Base-by-base conservation (phyloP, 2,888 invertebrate genomes). In the Trichopria drosophilae region DNA sequence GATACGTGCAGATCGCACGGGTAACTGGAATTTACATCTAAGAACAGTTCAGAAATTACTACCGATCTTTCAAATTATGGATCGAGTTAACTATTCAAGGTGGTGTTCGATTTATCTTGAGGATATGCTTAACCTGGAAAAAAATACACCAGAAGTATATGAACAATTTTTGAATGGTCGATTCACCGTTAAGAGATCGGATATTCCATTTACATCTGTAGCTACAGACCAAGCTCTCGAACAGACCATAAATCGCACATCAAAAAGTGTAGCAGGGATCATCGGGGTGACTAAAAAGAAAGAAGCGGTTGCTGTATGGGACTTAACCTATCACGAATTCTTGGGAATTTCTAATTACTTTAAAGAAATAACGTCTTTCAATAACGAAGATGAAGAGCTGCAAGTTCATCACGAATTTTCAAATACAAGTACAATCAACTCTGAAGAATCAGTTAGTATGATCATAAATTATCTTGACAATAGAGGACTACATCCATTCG, bases 271-370 rank as follows among this genome's bases (percentile, higher is more conserved):
- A 16, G 18, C 37, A 1, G 44, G 47, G 10, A 23, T 53, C 13
- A 53, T 48, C 32, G 48, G 48, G 19, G 16, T 7, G 15, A 42
- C 48, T 15, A 22, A 28, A 45, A 50, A 47, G 34, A 49, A 53
- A 35, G 15, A 42, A 16, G 37, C 31, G 28, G 50, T 53, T 5
- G 15, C 36, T 7, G 18, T 7, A 7, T 35, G 36, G 36, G 18
- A n/a, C 6, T 35, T 35, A 16, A 35, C 19, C 19, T 35, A 18
- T 3, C 36, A 35, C n/a, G 36, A 35, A 35, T 18, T 13, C 3
- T 7, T 13, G 15, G 36, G 18, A 6, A 35, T 12, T 10, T 9
- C 16, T 10, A 18, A n/a, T 16, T 16, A 18, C 1, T 50, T 34
- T 31, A 12, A 18, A 31, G 18, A 31, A 23, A n/a, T 51, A 12